phyloP scores from a whole-genome alignment of 1,140 invertebrate genomes.

The Bombus polaris region DNA sequence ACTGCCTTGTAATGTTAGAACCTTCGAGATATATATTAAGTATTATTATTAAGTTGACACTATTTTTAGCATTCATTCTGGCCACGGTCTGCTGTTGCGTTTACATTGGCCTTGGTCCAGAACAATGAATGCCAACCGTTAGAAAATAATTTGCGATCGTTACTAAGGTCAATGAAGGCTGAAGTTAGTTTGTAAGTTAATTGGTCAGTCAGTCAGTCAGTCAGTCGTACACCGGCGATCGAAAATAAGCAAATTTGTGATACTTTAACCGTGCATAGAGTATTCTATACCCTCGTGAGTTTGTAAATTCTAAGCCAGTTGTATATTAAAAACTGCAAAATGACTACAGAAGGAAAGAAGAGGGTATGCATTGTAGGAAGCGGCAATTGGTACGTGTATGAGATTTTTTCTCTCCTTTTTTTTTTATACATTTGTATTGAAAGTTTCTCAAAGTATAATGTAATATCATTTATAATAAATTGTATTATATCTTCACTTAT shows the following conservation, averaged over 20 bases:
- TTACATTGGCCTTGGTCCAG: constrained; percentile 75
- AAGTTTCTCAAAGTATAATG: neutral
- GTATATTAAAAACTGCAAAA: constrained; percentile 13
- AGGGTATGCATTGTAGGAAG: constrained; percentile 87
- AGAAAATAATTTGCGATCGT: constrained; percentile 73
- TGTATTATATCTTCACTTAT: neutral
- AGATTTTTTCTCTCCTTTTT: neutral
- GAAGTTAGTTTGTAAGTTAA: constrained; percentile 73
- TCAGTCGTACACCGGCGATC: constrained; percentile 39
- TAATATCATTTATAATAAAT: neutral
- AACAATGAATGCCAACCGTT: constrained; percentile 68
- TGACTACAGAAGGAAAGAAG: constrained; percentile 76
- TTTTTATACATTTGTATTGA: neutral
- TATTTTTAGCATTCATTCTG: constrained; percentile 77
- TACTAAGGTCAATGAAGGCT: constrained; percentile 76
- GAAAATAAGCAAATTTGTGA: constrained; percentile 48
- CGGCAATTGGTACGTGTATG: constrained; percentile 86
- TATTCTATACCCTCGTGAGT: neutral
- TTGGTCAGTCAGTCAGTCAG: constrained; percentile 64
- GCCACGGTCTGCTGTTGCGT: constrained; percentile 65
- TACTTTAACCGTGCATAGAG: neutral
- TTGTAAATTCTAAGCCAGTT: neutral
- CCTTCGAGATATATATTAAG: constrained; percentile 50
- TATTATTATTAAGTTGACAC: constrained; percentile 69
- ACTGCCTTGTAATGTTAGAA: neutral